Base-by-base conservation (phyloP, 2,888 invertebrate genomes). In the Protonemura montana region DNA sequence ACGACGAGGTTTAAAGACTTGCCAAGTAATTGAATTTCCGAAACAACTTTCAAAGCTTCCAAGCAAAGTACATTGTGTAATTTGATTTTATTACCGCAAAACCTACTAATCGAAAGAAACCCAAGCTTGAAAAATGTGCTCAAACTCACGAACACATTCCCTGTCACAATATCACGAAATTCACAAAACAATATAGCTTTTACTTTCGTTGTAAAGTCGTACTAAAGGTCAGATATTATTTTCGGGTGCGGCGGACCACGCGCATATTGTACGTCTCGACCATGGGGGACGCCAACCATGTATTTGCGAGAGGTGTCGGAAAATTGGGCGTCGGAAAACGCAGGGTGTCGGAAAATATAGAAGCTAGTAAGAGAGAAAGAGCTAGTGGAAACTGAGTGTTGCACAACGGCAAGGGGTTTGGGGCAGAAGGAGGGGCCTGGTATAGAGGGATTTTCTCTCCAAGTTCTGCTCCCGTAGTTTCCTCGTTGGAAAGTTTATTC, bases 361-460 rank as follows among this genome's bases (percentile, higher is more conserved):
- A 10, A 59, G 59, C 59, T 2, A 59, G n/a, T n/a, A n/a, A n/a
- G 59, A 59, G 59, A 59, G 59, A 59, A 59, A 59, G 59, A 59
- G 59, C 59, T 21, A 21, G 13, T 13, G 59, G 59, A 59, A 13
- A 59, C 59, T 13, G 59, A 21, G 59, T 21, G 16, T 21, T 59
- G 59, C 59, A 59, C 21, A 16, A 59, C 21, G 21, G 59, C 59
- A 1, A 21, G 59, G 59, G 59, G 59, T 10, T 27, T 42, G 35
- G 26, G 85, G 59, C n/a, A n/a, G n/a, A 76, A 27, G 59, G 85
- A 25, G 25, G 25, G n/a, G n/a, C 13, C 28, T 30, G 85, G 28
- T 85, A 35, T n/a, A 1, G 78, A n/a, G 78, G 78, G 78, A n/a
- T 59, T 59, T 59, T 59, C 59, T 59, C 59, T 59, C 59, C 59